A percentile compares a stretch with the other conserved stretches of the same genome.
These are phyloP conservation scores for Pachyramphus minor DNA, from an alignment of 2,113 vertebrate species.

Conservation along the genomic window DNA sequence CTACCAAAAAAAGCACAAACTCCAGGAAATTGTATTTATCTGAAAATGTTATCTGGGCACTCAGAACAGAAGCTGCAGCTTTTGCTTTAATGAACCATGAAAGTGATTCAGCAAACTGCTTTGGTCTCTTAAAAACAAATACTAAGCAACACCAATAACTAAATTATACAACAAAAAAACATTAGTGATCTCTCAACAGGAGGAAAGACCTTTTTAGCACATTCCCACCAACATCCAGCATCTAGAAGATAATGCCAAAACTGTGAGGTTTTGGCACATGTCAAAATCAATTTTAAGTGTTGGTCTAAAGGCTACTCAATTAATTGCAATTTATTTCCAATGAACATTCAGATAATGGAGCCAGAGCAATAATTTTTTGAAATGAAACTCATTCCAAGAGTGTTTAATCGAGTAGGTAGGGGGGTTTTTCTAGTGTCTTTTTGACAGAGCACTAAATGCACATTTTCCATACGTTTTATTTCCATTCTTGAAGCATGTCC, in stretches of 20 bases:
- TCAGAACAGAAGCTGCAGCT: constrained; percentile 58
- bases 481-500: constrained; percentile 5
- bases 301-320: constrained; percentile 30
- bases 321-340: constrained; percentile 40
- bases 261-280: background rate
- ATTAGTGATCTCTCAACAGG: background rate
- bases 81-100: constrained; percentile 65
- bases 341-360: constrained; percentile 8
- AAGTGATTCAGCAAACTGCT: constrained; percentile 67
- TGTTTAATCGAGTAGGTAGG: background rate
- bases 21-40: constrained; percentile 57
- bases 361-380: background rate
- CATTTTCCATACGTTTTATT: constrained; percentile 12
- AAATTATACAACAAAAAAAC: constrained; percentile 1
- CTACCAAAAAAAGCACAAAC: background rate
- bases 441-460: background rate
- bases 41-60: constrained; percentile 59
- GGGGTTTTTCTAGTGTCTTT: background rate
- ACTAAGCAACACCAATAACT: constrained; percentile 37
- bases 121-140: constrained; percentile 59
- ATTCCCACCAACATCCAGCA: background rate
- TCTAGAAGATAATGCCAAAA: background rate
- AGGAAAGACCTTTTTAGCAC: background rate
- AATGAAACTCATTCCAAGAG: background rate
- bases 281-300: constrained; percentile 20